Base-by-base conservation (phyloP, 2,888 invertebrate species). In the Clanis bilineata region DNA sequence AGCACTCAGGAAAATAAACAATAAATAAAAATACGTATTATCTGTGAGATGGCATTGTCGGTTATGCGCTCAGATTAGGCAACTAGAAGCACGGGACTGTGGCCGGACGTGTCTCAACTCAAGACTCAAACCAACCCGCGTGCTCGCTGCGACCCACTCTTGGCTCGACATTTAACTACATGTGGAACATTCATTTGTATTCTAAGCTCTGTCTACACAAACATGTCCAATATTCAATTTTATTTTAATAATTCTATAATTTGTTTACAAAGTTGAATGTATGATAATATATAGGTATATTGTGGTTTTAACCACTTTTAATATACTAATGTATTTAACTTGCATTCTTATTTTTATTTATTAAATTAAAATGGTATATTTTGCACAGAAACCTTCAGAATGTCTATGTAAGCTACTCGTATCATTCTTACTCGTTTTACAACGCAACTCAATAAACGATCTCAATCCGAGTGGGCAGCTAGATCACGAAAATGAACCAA, bases 51-150 rank as follows among this genome's bases (percentile, higher is more conserved):
- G 62, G 59, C 61, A 74, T 77, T 77, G 76, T 73, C 69, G 65
- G 70, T 77, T 69, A 64, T 71, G 68, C 74, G 78, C 80, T 80
- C 79, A 75, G 80, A 79, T 82, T 76, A 89, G 91, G 90, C 91
- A 86, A 91, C 92, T 92, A 93, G 92, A 92, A 91, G 92, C 92
- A 91, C 92, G 81, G 86, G 85, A 83, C 84, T 82, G 80, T 77
- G 76, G 80, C 80, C 83, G 79, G 74, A 71, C 74, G 79, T 74
- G 78, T 75, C 77, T 76, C 77, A 77, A 81, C 77, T 76, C 77
- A 77, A 81, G 51, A 51, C 47, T 47, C 47, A 77, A 81, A 77
- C 80, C 82, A 79, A 77, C 76, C 85, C 82, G 77, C 78, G 87
- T 79, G 84, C 83, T 78, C 75, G 78, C 83, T 77, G 85, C 81